Evolutionary conservation across 2,113 vertebrate species (phyloP), one percentile per base, ranked within the genome.

Genomic region (Phyllopteryx taeniolatus): DNA sequence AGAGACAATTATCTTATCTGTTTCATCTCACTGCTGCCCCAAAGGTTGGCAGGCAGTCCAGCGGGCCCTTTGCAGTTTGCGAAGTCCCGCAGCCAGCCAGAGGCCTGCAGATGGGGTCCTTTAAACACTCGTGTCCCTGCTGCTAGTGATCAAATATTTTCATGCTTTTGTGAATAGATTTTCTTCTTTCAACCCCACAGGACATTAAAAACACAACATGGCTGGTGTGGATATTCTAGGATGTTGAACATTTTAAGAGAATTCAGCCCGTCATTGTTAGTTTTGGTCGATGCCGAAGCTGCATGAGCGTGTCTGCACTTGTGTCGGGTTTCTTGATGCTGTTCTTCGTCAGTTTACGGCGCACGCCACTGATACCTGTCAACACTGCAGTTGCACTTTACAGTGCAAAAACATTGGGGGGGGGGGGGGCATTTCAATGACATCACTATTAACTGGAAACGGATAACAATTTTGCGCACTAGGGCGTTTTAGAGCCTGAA

Each of bases 1-100:
- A 99, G 86, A 95, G 92, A 95, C 95, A 98, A 99, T 99, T 96
- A 96, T 99, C 96, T 99, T 99, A 98, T 99, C 96, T 98, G 95
- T 96, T 98, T 98, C 94, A 96, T 98, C 95, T 97, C 95, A 94
- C 90, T 90, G 92, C 94, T 96, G 95, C 96, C 96, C 96, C 94
- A 93, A 93, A 95, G 95, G 94, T 94, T 96, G 95, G 95, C 94
- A 96, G 94, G 94, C 93, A 91, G 93, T 94, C 92, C 93, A 92
- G 93, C 90, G 93, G 90, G 86, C 93, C 94, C 94, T 94, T 92
- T 95, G 94, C 94, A 95, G 95, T 96, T 95, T 94, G 93, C 95
- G 94, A 95, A 93, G 94, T 93, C 92, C 93, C 92, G 91, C 91
- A 95, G 92, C 92, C 92, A 93, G 94, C 94, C 95, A 94, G 95